phyloP scores from a whole-genome alignment of 2,888 invertebrate species.

The Heliconius charithonia region DNA sequence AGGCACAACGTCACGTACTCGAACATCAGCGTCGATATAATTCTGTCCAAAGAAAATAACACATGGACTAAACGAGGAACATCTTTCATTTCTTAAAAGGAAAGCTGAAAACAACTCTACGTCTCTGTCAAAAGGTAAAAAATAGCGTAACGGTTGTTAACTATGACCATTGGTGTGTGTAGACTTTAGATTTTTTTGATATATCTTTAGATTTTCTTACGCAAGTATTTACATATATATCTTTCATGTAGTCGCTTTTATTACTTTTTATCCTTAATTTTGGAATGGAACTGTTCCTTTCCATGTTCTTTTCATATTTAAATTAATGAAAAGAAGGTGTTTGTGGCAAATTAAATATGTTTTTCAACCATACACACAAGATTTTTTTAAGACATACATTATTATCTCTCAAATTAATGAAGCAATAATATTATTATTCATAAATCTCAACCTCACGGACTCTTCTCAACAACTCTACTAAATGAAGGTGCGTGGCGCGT shows the following conservation, averaged over 20 bases:
- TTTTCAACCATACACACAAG: too few relatives aligned
- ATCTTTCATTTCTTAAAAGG: constrained; percentile 29
- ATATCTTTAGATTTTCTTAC: background rate
- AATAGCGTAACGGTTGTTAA: background rate
- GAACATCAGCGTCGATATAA: constrained; percentile 75
- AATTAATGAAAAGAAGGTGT: too few relatives aligned
- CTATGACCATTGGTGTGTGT: constrained; percentile 15
- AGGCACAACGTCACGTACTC: constrained; percentile 55
- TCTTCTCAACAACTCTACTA: background rate
- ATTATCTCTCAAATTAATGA: background rate
- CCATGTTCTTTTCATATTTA: too few relatives aligned
- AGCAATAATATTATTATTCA: background rate
- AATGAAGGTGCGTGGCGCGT: background rate
- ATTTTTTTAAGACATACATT: too few relatives aligned
- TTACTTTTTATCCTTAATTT: too few relatives aligned
- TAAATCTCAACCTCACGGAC: background rate
- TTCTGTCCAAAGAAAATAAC: constrained; percentile 76
- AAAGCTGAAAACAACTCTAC: constrained; percentile 47
- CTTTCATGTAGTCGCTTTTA: too few relatives aligned
- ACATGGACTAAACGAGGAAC: constrained; percentile 64
- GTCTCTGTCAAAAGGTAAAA: background rate
- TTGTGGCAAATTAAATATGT: too few relatives aligned
- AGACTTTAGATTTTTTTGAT: constrained; percentile 11
- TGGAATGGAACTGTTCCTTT: too few relatives aligned
- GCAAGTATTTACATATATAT: too few relatives aligned